Evolutionary conservation across 1,140 invertebrate genomes (phyloP), one percentile per base, ranked within the genome.

Genomic region (Ladona fulva): DNA sequence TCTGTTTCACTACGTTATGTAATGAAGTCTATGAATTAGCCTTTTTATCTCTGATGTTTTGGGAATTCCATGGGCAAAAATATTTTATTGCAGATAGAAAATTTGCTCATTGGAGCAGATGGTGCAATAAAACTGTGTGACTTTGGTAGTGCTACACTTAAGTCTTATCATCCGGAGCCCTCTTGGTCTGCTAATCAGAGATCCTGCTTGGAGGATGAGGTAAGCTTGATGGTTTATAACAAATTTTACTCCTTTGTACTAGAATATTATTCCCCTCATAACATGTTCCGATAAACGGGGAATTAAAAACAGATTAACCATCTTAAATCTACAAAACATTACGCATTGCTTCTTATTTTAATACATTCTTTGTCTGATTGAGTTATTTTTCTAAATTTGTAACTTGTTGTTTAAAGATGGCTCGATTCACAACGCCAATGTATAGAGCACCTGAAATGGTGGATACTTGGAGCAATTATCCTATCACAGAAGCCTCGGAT

Each of bases 391-490:
- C 29, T 37, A 8, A 37, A 37, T 37, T 37, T 37, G 29, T 5
- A 37, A 5, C 8, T 5, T 37, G 1, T 37, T 8, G 3, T 37
- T 37, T 37, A 37, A 37, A 92, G 85, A 86, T 93, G 81, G 89
- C 90, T 24, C 88, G 87, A 79, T 91, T 91, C 81, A 95, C 94
- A 37, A 96, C 94, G 0, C 94, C 94, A 0, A 95, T 95, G 93
- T 95, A 95, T 83, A 86, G 94, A 82, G 92, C 97, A 0, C 97
- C 97, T 25, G 97, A 99, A 88, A 97, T 99, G 90, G 87, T 99
- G 76, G 98, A 99, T 84, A 95, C 97, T 0, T 99, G 99, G 93
- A 95, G 93, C 83, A 99, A 99, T 86, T 93, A 93, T 85, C 92
- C 92, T 66, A 97, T 99, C 79, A 94, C 95, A 44, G 89, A 92